phyloP scores from a whole-genome alignment of 2,888 invertebrate species.

The Thecocarcelia acutangulata region DNA sequence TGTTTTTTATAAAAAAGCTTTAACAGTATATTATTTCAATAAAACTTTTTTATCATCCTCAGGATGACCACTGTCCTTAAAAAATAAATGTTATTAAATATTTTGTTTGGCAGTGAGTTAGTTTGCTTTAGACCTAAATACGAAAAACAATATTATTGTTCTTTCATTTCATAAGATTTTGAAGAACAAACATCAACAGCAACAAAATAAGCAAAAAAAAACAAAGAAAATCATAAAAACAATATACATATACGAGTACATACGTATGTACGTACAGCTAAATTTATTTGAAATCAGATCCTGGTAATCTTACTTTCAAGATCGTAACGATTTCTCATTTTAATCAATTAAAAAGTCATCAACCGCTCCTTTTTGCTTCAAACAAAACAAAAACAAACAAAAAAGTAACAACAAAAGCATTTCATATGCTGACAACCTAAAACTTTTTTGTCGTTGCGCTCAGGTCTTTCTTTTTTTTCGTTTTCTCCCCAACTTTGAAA shows the following conservation, averaged over 20 bases:
- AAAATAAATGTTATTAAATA: slow-evolving; percentile 1
- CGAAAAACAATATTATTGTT: slow-evolving; percentile 35
- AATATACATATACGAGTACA: too few relatives aligned
- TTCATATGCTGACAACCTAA: slow-evolving; percentile 52
- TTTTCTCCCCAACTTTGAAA: slow-evolving; percentile 26
- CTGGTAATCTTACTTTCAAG: slow-evolving; percentile 77
- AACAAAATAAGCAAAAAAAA: slow-evolving; percentile 12
- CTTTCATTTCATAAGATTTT: slow-evolving; percentile 50
- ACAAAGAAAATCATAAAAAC: slow-evolving; percentile 44
- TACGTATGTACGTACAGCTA: slow-evolving; percentile 64
- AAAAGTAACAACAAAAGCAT: not conserved
- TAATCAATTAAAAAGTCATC: slow-evolving; percentile 81
- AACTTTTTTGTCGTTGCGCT: slow-evolving; percentile 37
- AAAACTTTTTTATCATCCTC: too few relatives aligned
- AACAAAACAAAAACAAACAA: slow-evolving; percentile 33
- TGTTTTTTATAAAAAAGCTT: too few relatives aligned
- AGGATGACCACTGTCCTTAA: slow-evolving; percentile 19
- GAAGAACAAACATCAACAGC: slow-evolving; percentile 47
- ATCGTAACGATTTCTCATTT: slow-evolving; percentile 81
- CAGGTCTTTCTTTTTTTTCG: not conserved
- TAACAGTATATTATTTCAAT: too few relatives aligned
- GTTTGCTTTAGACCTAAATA: slow-evolving; percentile 32
- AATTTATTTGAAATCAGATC: slow-evolving; percentile 78
- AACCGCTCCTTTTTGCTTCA: slow-evolving; percentile 72
- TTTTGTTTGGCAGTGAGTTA: slow-evolving; percentile 12